These are phyloP conservation scores for Trachemys scripta DNA, from an alignment of 2,113 vertebrate species.

Conservation along the genomic window DNA sequence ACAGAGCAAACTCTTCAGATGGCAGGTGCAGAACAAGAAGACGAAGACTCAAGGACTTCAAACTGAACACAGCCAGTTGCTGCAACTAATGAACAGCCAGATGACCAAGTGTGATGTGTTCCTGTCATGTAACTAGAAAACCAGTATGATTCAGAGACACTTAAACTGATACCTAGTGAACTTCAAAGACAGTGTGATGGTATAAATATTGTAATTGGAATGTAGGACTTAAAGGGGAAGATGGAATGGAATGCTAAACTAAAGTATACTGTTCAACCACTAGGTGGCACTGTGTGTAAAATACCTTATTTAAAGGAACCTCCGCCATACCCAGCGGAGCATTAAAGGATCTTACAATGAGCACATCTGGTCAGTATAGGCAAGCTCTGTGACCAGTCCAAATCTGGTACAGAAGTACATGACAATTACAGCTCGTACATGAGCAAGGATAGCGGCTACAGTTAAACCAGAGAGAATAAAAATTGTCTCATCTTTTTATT, in stretches of 20 bases:
- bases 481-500: background rate
- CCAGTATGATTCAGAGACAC: background rate
- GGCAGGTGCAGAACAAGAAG: too few relatives aligned
- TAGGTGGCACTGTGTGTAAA: background rate
- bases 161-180: background rate
- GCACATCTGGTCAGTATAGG: background rate
- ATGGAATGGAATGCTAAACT: too few relatives aligned
- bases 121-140: background rate
- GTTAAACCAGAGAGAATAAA: background rate
- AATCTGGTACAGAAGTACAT: background rate
- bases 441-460: background rate
- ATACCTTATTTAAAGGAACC: background rate
- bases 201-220: background rate
- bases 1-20: too few relatives aligned
- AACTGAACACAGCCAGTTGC: background rate
- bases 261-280: too few relatives aligned
- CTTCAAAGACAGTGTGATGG: background rate
- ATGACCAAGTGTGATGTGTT: background rate
- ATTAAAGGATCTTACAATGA: background rate
- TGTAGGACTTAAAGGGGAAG: background rate
- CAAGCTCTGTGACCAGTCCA: background rate
- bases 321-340: background rate
- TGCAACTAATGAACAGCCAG: background rate
- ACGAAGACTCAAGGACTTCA: background rate
- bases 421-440: background rate